Base-by-base conservation (phyloP, 2,113 vertebrate species). In the Rhinogobius similis region DNA sequence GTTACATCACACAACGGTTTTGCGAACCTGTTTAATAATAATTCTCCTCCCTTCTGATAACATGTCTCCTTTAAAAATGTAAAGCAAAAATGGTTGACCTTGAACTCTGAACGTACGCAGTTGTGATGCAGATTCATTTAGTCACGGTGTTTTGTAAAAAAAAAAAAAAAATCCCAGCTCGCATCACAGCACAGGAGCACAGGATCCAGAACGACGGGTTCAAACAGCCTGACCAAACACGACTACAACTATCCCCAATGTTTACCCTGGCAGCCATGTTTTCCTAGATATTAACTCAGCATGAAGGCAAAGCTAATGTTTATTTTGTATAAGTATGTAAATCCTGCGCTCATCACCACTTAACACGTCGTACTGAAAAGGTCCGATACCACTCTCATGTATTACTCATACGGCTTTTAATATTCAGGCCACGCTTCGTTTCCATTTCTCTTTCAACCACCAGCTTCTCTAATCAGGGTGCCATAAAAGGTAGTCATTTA, bases 231-330 rank as follows among this genome's bases (percentile, higher is more conserved):
- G 71, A 65, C 12, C 52, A 69, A 66, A 74, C 70, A 77, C 70
- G 68, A 59, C 62, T 16, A 55, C 43, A 75, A 62, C 8, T 24
- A 65, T 26, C 43, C 0, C 4, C 44, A 46, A 23, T 65, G 71
- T 86, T 83, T 78, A 69, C 20, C 23, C 67, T 72, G 48, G 73
- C 56, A 56, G 67, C 39, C 9, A 59, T n/a, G 36, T 65, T 73
- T 62, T 43, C 20, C 48, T 27, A 69, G 66, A 79, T 75, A 77
- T 75, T 65, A 61, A 53, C 56, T 23, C 52, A 27, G 55, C 65
- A 52, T 62, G 62, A 44, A 26, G 62, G 64, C 55, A 72, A 75
- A 71, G 55, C 65, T 50, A 76, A 72, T 69, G 62, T 73, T 65
- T 21, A 20, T 2, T 41, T 21, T 53, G 56, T 68, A 66, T 32